Base-by-base conservation (phyloP, 2,888 invertebrate genomes). In the Sericinus montela region DNA sequence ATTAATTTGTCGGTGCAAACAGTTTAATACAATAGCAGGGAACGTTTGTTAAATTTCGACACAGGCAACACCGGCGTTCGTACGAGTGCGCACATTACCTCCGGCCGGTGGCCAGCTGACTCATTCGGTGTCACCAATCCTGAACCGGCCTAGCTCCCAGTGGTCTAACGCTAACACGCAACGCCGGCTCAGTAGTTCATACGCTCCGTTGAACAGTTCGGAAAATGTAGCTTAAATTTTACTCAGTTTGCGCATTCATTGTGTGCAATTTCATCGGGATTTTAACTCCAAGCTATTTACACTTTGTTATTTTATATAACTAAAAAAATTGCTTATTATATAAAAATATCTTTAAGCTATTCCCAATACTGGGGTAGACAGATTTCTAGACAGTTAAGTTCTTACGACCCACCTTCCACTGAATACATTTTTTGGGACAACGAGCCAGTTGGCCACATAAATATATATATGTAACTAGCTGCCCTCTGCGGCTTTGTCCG, bases 81-180 rank as follows among this genome's bases (percentile, higher is more conserved):
- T 60, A 61, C 65, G 71, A 72, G 67, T 72, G 72, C 72, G 58
- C 74, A 69, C 69, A 69, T 74, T 73, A 75, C 67, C 64, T 64
- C 63, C 67, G 59, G 52, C 53, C 74, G 65, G 43, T 55, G 54
- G 50, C 48, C 54, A 45, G 69, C 66, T 80, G 78, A 75, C 69
- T 80, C 81, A 80, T 63, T 64, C 65, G 29, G 68, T 60, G 63
- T 68, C 68, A 70, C 70, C 71, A 70, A 72, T 74, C 75, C 73
- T 69, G 66, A 70, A 67, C 68, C 67, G 65, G 70, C 55, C 55
- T 48, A 71, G 69, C 71, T 72, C 72, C 69, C 71, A 74, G 65
- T 71, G 69, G 71, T 72, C 71, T 68, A 74, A 70, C 72, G 70
- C 73, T 72, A 79, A 77, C 82, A 80, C 80, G 80, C 81, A 80